Base-by-base conservation (phyloP, 2,888 invertebrate genomes). In the Tubiluchus corallicola region DNA sequence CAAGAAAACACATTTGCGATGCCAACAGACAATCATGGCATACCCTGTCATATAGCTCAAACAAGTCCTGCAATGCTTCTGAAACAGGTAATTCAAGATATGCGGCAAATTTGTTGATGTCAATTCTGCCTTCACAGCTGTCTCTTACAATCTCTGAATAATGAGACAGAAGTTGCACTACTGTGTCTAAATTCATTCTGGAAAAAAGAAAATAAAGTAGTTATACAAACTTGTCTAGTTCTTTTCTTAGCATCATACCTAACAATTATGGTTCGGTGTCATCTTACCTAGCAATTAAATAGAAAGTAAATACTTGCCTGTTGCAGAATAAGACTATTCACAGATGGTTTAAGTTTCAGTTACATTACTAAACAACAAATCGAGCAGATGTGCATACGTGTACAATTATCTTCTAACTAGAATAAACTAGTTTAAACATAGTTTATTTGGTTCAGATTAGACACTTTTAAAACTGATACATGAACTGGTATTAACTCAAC, bases 31-130 rank as follows among this genome's bases (percentile, higher is more conserved):
- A 38, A 9, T 18, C 9, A 17, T 5, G 17, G 2, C 57, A 58
- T 61, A 77, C 79, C 65, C 73, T 72, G 52, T 76, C 74, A 56
- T 77, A 77, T 51, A 78, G 63, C 48, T 71, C 67, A 60, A 77
- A 79, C 13, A 82, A 67, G 47, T 75, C 68, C 43, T 71, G 69
- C 9, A 74, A 60, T 9, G 70, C 64, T 51, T 75, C 71, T 38
- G 70, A 70, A 2, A 67, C 62, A 17, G 74, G 71, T 41, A 79
- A 58, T 48, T 73, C 71, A 17, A 82, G 69, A 40, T 76, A 68
- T 19, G 67, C 66, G 3, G 75, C 72, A 61, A 83, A 78, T 61
- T 78, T 71, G 39, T 59, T 54, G 15, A 61, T 40, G 2, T 57
- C 58, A 15, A 65, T 53, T 18, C 54, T 51, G 17, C 60, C 62